Base-by-base conservation (phyloP, 2,888 invertebrate genomes). In the Noctua pronuba region DNA sequence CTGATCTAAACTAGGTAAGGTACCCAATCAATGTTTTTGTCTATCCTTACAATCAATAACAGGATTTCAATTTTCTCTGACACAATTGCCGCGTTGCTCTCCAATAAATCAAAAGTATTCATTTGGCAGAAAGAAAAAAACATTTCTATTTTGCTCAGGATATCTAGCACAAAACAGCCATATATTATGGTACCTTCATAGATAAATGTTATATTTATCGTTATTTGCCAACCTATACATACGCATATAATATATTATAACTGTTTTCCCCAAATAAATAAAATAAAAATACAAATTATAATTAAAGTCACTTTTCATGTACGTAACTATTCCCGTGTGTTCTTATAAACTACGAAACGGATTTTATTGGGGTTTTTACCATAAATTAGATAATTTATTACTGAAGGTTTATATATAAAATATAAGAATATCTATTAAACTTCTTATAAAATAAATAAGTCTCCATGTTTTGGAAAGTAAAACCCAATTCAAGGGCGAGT, bases 21-120 rank as follows among this genome's bases (percentile, higher is more conserved):
- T 31, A 67, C 31, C 31, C 13, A 64, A 24, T 67, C 28, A 41
- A 71, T 65, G 3, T 73, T 24, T 70, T 38, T 31, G 35, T 70
- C 28, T 35, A 44, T 44, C 28, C 24, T 38, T 21, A 28, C 3
- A n/a, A 58, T 31, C 28, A 49, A 49, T 72, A 80, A 6, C 46
- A 58, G 16, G 5, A 69, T 66, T 60, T 55, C 44, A 66, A 62
- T 79, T 79, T 70, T 66, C 31, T 46, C 24, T 62, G 18, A 60
- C 70, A 70, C 35, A 65, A n/a, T 55, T 60, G 24, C 49, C 49
- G 24, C 2, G 55, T 41, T 28, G 62, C 21, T 62, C n/a, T 55
- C 31, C 18, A 62, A 80, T 81, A 81, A 84, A 84, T 84, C 62
- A 80, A 67, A 80, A 46, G 72, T 41, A 71, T 71, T 67, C 76